Conservation (phyloP, 2,113 vertebrate genomes). For the Eidolon helvum region DNA sequence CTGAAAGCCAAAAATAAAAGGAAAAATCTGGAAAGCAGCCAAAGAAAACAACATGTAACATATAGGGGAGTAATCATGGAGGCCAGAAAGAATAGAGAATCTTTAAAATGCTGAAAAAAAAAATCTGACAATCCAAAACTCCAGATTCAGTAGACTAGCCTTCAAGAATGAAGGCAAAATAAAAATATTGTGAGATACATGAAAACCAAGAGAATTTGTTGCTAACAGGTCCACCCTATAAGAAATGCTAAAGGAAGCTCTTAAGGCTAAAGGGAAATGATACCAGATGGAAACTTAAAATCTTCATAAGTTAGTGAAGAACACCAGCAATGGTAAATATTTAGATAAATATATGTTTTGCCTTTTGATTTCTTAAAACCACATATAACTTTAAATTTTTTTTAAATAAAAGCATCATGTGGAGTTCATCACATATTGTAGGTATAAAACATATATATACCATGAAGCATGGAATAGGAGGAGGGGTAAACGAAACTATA, state of each 20-base stretch:
- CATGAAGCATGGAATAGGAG: background rate
- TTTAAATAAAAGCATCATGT: background rate
- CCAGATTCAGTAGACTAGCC: background rate
- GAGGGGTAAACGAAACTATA: background rate
- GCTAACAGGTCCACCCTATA: background rate
- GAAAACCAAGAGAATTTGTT: background rate
- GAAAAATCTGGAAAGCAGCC: background rate
- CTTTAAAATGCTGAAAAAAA: background rate
- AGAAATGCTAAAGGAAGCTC: background rate
- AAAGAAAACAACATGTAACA: background rate
- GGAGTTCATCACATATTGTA: background rate
- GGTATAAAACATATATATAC: background rate
- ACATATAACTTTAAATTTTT: background rate
- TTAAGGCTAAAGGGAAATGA: background rate
- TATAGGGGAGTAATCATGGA: background rate
- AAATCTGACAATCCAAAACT: background rate
- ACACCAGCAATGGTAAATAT: background rate
- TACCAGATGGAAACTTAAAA: background rate
- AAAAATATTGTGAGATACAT: too few species aligned
- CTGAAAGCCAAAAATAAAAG: too few species aligned
- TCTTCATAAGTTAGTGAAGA: background rate
- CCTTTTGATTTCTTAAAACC: background rate
- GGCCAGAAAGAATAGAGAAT: background rate
- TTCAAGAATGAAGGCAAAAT: background rate
- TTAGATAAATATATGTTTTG: background rate